Conservation (phyloP, 2,797 vertebrate genomes). For the Mus caroli region DNA sequence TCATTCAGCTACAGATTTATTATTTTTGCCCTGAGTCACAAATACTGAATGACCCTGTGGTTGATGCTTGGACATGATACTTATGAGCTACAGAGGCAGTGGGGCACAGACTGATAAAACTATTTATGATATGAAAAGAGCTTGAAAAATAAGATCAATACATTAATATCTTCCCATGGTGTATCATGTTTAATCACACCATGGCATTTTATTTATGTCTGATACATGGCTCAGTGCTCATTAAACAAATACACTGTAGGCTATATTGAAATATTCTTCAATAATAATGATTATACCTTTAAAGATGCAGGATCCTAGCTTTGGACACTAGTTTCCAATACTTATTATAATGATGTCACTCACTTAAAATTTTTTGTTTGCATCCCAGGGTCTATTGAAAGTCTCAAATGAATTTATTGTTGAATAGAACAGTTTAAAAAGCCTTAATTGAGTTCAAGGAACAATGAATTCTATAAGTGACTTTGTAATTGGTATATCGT, state of each 20-base stretch:
- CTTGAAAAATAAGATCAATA: background rate
- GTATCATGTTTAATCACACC: background rate
- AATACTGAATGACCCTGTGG: background rate
- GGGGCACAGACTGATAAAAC: background rate
- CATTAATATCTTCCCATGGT: background rate
- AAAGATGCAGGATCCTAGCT: background rate
- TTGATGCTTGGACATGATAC: background rate
- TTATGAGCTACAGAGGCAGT: background rate
- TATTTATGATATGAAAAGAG: background rate
- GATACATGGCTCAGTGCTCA: background rate
- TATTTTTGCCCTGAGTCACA: background rate
- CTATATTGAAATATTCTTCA: background rate
- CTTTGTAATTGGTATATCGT: background rate
- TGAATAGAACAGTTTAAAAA: background rate
- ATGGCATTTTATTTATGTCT: background rate
- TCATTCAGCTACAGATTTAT: background rate
- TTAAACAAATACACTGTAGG: background rate
- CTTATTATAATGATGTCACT: background rate
- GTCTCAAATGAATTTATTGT: background rate
- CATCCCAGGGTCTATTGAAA: background rate
- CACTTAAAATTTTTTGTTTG: background rate
- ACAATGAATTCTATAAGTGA: background rate
- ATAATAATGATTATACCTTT: background rate
- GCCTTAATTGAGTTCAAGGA: background rate
- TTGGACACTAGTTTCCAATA: background rate